Evolutionary conservation across 2,797 vertebrate species (phyloP), one percentile per base, ranked within the genome.

Genomic region (Cheirogaleus major): DNA sequence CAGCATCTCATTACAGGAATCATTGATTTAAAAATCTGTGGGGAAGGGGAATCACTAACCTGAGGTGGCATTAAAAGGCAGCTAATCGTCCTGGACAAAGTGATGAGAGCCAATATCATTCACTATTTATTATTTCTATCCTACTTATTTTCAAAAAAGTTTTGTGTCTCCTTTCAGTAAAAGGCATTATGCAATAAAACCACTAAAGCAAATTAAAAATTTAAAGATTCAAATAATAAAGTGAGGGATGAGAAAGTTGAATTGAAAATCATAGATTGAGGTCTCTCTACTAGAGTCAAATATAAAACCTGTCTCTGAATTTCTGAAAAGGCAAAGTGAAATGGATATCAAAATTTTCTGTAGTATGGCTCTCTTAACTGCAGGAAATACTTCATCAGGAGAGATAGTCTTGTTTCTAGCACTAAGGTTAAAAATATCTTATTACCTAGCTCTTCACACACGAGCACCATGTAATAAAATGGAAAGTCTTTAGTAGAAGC

Each of bases 171-270:
- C 86, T 79, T 88, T 35, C 20, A 92, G 67, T 65, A 82, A 86
- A 79, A 94, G 30, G 23, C 15, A 90, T 18, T n/a, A 35, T 87
- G 27, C 48, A 84, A 92, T 85, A 88, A 96, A 95, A 88, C 2
- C n/a, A 63, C 50, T 15, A 55, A 84, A 45, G 13, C 75, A 93
- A 76, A 55, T 91, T 96, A 89, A 93, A 94, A 94, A 48, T 48
- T 45, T 83, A 93, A 95, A 89, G n/a, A 57, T 83, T 5, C 35
- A 86, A 96, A 79, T 79, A 50, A 91, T 32, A 67, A 93, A 95
- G 23, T 41, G 27, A n/a, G 11, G 13, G 5, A 76, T 18, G 41
- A 81, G 11, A 82, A 93, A 92, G 23, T n/a, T 61, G 52, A 87
- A 61, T 18, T 82, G 70, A 80, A 96, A 93, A 75, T 70, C 38